Conservation (phyloP, 1,140 invertebrate species). For the Caenorhabditis tropicalis region DNA sequence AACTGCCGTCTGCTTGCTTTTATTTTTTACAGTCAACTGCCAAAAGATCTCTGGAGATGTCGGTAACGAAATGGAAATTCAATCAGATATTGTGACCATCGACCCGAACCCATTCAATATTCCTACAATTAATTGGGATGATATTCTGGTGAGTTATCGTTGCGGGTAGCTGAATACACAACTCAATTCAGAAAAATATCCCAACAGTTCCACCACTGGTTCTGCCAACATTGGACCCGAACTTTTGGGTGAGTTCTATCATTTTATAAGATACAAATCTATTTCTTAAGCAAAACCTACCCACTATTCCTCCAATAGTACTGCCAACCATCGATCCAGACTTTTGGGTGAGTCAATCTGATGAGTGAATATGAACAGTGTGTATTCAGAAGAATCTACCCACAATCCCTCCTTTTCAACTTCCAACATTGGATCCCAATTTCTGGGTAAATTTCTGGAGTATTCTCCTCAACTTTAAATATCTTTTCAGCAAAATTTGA, state of each 20-base stretch:
- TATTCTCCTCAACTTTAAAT: neutral
- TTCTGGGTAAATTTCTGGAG: neutral
- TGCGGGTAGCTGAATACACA: neutral
- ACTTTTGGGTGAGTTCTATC: neutral
- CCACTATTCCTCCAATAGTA: neutral
- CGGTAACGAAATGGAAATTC: neutral
- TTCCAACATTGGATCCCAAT: neutral
- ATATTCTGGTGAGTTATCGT: neutral
- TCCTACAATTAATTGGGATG: neutral
- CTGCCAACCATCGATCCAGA: neutral
- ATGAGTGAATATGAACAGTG: neutral
- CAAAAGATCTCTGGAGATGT: neutral
- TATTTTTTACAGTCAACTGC: neutral
- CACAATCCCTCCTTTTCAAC: neutral
- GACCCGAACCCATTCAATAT: neutral
- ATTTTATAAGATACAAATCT: neutral
- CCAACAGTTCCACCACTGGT: neutral
- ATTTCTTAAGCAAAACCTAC: neutral
- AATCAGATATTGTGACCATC: neutral
- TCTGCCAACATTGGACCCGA: neutral
- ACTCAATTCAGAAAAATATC: neutral
- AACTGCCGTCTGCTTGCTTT: neutral
- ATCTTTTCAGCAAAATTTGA: neutral
- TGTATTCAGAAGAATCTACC: neutral
- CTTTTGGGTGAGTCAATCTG: neutral